phyloP scores from a whole-genome alignment of 2,113 vertebrate species.

The Paedocypris sp. region DNA sequence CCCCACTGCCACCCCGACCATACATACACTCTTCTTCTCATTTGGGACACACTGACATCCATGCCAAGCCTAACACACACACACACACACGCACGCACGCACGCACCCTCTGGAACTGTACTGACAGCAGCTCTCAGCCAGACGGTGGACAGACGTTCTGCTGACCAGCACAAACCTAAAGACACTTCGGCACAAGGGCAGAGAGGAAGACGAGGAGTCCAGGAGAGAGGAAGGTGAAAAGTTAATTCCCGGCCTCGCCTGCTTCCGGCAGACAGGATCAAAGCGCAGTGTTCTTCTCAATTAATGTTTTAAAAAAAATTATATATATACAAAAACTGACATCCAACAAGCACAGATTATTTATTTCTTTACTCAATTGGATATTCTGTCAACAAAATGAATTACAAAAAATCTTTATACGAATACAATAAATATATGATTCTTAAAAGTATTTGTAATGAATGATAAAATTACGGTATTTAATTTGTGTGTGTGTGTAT shows the following conservation, averaged over 20 bases:
- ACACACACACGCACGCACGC: slow-evolving; percentile 36
- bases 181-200: slow-evolving; percentile 58
- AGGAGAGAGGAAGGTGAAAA: slow-evolving; percentile 35
- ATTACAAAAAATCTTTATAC: too few species aligned
- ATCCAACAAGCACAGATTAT: too few species aligned
- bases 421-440: too few species aligned
- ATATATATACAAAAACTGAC: too few species aligned
- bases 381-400: too few species aligned
- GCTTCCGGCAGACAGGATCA: slow-evolving; percentile 63
- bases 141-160: slow-evolving; percentile 62
- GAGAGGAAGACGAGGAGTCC: slow-evolving; percentile 18
- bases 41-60: slow-evolving; percentile 30
- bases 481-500: too few species aligned
- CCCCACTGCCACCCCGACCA: slow-evolving; percentile 16
- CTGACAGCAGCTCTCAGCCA: slow-evolving; percentile 46
- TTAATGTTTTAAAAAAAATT: too few species aligned
- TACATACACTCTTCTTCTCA: slow-evolving; percentile 25
- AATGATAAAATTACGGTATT: too few species aligned
- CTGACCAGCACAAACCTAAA: slow-evolving; percentile 62
- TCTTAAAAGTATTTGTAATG: too few species aligned
- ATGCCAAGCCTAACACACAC: slow-evolving; percentile 20
- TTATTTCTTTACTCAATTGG: too few species aligned
- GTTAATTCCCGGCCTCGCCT: slow-evolving; percentile 50
- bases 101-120: slow-evolving; percentile 35
- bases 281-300: slow-evolving; percentile 36